Base-by-base conservation (phyloP, 2,888 invertebrate species). In the Protonemura montana region DNA sequence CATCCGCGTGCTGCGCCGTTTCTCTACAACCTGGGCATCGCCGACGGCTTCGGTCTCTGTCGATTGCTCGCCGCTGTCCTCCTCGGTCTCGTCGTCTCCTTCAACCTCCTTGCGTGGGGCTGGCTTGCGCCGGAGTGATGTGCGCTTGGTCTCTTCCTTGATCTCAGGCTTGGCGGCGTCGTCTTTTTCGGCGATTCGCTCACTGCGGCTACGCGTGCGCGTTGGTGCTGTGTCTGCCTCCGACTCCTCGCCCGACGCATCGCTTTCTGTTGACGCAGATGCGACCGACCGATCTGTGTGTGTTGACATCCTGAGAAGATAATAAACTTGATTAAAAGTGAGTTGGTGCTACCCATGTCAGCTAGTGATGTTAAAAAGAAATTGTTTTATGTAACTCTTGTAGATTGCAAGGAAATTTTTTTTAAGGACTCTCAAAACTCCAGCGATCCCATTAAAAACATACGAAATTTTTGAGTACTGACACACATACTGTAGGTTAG, bases 1-100 rank as follows among this genome's bases (percentile, higher is more conserved):
- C 6, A 91, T 89, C 76, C 89, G 90, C 25, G 89, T 90, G 6
- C 89, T 90, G 21, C 86, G 76, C 28, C 86, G 78, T 35, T 82
- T 86, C 29, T 84, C 86, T 26, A 35, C 35, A 29, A 42, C 76
- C 77, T 82, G 76, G 6, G 81, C 87, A 84, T 86, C 86, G 76
- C 81, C 80, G 26, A 77, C 59, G 7, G 76, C 85, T 80, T 81
- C 82, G n/a, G 83, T 86, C 81, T 87, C 86, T 35, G 85, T 76
- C 42, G 42, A 29, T 30, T 86, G 87, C 76, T 88, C 88, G 59
- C 83, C 85, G 27, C 88, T 87, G 85, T 87, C 88, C 84, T 88
- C 88, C 86, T 86, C 87, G 83, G 77, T 86, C 30, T 87, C 87
- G 78, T 82, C 87, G 10, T 88, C 88, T 85, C 87, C 88, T n/a